These are phyloP conservation scores for Malurus leucopterus DNA, from an alignment of 2,797 vertebrate species.

Conservation along the genomic window DNA sequence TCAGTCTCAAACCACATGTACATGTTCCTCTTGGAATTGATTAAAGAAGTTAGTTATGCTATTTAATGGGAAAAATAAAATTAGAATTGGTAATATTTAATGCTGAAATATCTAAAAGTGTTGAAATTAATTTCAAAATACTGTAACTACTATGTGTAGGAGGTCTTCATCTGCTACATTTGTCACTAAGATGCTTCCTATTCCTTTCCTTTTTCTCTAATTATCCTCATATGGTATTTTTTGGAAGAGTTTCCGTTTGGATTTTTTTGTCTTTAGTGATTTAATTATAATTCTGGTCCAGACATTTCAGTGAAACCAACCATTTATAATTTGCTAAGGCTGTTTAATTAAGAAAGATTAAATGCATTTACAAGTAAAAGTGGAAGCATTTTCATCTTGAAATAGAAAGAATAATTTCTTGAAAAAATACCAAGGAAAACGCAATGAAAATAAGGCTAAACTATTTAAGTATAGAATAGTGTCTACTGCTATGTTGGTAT, in stretches of 20 bases:
- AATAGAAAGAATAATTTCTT: background rate
- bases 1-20: background rate
- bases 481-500: background rate
- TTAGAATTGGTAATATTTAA: background rate
- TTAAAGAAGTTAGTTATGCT: background rate
- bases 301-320: background rate
- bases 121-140: slow-evolving; percentile 15
- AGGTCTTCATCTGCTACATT: background rate
- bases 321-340: background rate
- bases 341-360: background rate
- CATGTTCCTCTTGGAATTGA: background rate
- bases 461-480: background rate
- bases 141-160: background rate
- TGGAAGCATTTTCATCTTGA: background rate
- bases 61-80: background rate
- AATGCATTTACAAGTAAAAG: background rate
- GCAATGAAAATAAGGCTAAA: background rate
- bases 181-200: background rate
- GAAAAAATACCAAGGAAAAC: background rate
- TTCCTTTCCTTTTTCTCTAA: background rate
- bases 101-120: background rate
- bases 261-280: background rate
- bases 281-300: background rate
- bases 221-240: background rate
- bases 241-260: background rate